Evolutionary conservation across 1,140 invertebrate species (phyloP).

Genomic region (Metopolophium dirhodum): DNA sequence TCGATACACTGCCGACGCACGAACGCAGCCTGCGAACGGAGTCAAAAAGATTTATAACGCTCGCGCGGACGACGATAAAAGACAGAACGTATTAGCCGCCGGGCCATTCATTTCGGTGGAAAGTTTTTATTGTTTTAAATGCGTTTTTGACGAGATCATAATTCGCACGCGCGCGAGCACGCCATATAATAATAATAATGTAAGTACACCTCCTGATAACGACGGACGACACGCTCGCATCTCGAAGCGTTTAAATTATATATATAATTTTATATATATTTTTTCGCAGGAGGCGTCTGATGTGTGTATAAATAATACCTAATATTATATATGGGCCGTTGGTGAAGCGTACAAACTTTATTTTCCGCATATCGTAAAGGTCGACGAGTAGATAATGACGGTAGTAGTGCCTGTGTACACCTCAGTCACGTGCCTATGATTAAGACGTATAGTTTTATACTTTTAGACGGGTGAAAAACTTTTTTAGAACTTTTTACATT

Average conservation of each 20-base stretch:
- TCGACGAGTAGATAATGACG: neutral
- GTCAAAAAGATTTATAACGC: conserved; percentile 42
- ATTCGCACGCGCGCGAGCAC: neutral
- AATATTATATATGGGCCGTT: too few relatives aligned
- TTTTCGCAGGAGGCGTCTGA: neutral
- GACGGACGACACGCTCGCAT: neutral
- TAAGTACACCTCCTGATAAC: neutral
- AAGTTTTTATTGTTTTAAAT: conserved; percentile 49
- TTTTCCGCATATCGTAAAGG: neutral
- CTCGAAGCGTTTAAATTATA: neutral
- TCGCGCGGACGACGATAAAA: neutral
- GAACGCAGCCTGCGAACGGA: neutral
- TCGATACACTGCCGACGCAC: neutral
- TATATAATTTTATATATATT: too few relatives aligned
- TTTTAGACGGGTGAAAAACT: neutral
- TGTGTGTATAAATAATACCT: neutral
- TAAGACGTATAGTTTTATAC: neutral
- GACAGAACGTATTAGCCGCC: conserved; percentile 23
- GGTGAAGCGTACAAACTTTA: neutral
- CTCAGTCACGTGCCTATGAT: neutral
- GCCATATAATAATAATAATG: neutral
- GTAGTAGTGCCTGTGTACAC: too few relatives aligned
- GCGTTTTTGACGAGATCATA: conserved; percentile 33
- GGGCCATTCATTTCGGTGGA: neutral
- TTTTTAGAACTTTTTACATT: neutral